These are phyloP conservation scores for Azemiops feae DNA, from an alignment of 2,113 vertebrate species.

Conservation along the genomic window DNA sequence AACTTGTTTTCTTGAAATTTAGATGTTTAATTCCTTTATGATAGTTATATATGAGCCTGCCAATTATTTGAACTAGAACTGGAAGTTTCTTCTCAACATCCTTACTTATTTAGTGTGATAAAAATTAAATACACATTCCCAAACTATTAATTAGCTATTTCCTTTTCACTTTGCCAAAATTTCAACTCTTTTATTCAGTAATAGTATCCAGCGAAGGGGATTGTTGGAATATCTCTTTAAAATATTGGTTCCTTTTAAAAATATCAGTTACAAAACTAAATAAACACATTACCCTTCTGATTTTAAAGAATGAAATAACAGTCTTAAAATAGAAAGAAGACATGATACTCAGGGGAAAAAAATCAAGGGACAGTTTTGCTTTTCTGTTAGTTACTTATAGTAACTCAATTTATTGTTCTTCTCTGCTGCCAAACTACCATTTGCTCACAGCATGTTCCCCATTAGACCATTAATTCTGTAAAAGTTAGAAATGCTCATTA, in stretches of 20 bases:
- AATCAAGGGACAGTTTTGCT: constrained; percentile 42
- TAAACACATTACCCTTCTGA: neutral
- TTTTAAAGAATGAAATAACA: neutral
- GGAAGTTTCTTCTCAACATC: neutral
- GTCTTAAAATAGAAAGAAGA: neutral
- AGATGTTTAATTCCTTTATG: neutral
- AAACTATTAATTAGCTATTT: neutral
- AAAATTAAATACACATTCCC: neutral
- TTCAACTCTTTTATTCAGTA: neutral
- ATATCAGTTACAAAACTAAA: neutral
- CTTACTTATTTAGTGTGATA: neutral
- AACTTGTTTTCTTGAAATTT: neutral
- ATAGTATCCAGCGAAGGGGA: neutral
- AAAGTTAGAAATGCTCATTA: constrained; percentile 67
- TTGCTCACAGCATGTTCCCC: constrained; percentile 58
- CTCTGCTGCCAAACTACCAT: constrained; percentile 40
- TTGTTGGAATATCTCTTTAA: neutral
- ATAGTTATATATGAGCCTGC: neutral
- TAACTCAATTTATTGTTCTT: constrained; percentile 44
- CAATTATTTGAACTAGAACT: neutral
- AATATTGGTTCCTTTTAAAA: neutral
- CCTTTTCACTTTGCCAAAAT: neutral
- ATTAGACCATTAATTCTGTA: constrained; percentile 56
- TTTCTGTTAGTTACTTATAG: constrained; percentile 36
- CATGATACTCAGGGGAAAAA: neutral